Percentiles rank a stretch among this genome's conserved stretches.
phyloP scores from a whole-genome alignment of 2,797 vertebrate species.

The Vultur gryphus region DNA sequence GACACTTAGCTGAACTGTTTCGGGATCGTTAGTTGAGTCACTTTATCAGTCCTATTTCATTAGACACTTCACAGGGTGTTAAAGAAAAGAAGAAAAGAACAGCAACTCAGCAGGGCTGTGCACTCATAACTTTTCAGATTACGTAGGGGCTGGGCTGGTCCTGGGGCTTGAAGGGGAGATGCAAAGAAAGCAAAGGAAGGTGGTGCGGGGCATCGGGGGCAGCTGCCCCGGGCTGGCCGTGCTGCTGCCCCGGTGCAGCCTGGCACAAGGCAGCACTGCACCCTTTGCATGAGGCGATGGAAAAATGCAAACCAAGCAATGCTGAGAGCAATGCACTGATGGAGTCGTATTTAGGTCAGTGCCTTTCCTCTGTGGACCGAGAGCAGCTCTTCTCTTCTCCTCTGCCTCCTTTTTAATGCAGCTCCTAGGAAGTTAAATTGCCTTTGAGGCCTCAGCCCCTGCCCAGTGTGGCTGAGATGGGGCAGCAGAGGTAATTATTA shows the following conservation, averaged over 20 bases:
- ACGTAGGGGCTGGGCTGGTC: neutral
- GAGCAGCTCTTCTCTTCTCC: neutral
- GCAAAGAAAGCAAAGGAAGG: neutral
- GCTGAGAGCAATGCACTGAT: neutral
- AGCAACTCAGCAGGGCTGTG: neutral
- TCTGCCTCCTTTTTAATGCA: neutral
- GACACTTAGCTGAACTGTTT: neutral
- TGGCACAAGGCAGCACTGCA: neutral
- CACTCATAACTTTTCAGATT: neutral
- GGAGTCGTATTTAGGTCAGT: rapidly evolving
- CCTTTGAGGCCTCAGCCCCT: neutral
- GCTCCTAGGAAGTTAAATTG: neutral
- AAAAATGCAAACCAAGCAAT: neutral
- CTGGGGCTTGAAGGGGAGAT: neutral
- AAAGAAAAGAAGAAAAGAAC: neutral
- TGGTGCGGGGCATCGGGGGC: rapidly evolving
- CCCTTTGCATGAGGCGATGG: rapidly evolving
- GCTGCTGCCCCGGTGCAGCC: neutral
- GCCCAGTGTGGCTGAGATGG: neutral
- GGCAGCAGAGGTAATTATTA: neutral
- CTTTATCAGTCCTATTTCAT: neutral
- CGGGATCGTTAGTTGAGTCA: constrained; percentile 18
- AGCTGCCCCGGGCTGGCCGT: neutral
- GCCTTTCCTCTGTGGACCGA: neutral
- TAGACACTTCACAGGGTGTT: neutral